These are phyloP conservation scores for Lithophane semibrunnea DNA, from an alignment of 2,888 invertebrate species.

Conservation along the genomic window DNA sequence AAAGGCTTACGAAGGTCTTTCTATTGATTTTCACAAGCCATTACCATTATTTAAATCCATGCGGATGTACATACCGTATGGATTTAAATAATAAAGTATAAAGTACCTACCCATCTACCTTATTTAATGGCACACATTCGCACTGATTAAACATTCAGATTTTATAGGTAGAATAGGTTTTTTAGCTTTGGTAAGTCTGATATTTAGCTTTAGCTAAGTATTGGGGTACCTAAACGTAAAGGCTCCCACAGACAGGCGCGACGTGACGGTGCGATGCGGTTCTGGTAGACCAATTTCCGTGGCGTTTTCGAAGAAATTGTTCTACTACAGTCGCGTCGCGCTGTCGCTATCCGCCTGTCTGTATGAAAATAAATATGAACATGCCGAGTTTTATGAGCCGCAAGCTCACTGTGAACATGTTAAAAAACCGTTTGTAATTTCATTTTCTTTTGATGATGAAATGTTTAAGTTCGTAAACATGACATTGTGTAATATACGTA, in stretches of 20 bases:
- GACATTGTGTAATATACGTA: not conserved
- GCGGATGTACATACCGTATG: not conserved
- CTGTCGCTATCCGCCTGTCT: no score
- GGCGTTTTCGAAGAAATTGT: no score
- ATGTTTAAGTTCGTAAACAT: slow-evolving; percentile 5
- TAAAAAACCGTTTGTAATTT: slow-evolving; percentile 6
- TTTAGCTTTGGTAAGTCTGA: not conserved
- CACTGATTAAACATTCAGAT: slow-evolving; percentile 1
- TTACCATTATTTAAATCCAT: slow-evolving; percentile 21
- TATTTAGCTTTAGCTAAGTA: not conserved
- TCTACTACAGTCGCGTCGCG: no score
- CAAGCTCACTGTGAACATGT: not conserved
- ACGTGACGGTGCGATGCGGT: no score
- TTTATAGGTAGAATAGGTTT: not conserved
- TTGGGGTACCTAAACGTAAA: not conserved
- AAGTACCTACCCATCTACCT: not conserved
- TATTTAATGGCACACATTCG: not conserved
- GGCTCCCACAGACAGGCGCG: no score
- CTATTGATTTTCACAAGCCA: slow-evolving; percentile 37
- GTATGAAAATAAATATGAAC: not conserved
- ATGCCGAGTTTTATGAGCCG: slow-evolving; percentile 3
- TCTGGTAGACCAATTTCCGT: no score
- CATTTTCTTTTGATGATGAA: slow-evolving; percentile 13
- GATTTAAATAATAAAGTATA: no score
- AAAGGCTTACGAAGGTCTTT: slow-evolving; percentile 22